Evolutionary conservation across 2,888 invertebrate species (phyloP).

Genomic region (Romanomermis culicivorax): DNA sequence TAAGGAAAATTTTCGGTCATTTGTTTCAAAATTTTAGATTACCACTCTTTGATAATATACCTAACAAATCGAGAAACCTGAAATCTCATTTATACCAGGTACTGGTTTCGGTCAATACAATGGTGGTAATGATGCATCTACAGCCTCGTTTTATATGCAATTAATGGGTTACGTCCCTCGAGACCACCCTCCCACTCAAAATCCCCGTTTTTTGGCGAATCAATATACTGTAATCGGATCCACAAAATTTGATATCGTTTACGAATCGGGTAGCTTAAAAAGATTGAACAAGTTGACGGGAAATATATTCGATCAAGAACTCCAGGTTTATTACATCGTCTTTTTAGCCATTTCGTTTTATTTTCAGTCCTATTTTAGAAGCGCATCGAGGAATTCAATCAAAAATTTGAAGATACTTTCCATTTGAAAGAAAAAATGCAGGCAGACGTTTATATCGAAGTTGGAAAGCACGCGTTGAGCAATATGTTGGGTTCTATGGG

Average conservation of each 20-base stretch:
- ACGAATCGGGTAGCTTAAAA: constrained; percentile 46
- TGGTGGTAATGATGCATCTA: too few relatives aligned
- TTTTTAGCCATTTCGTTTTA: neutral
- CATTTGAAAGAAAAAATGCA: constrained; percentile 43
- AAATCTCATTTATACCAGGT: too few relatives aligned
- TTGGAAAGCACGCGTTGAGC: constrained; percentile 65
- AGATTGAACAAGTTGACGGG: constrained; percentile 40
- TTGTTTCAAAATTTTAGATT: too few relatives aligned
- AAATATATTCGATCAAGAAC: constrained; percentile 42
- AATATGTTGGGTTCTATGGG: constrained; percentile 90
- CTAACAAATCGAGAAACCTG: too few relatives aligned
- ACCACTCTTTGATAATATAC: too few relatives aligned
- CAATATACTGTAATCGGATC: constrained; percentile 50
- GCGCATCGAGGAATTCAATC: constrained; percentile 44
- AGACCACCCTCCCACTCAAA: constrained; percentile 3
- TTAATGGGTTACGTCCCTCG: constrained; percentile 9
- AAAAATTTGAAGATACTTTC: constrained; percentile 60
- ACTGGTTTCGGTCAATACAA: neutral
- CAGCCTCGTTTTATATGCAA: constrained; percentile 1
- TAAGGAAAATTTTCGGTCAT: too few relatives aligned
- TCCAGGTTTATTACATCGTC: constrained; percentile 30
- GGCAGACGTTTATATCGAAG: constrained; percentile 36
- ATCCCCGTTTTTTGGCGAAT: constrained; percentile 31
- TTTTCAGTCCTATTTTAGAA: constrained; percentile 18
- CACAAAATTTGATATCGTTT: constrained; percentile 58